Conservation (phyloP, 2,888 invertebrate genomes). For the Parapristionchus giblindavisi region DNA sequence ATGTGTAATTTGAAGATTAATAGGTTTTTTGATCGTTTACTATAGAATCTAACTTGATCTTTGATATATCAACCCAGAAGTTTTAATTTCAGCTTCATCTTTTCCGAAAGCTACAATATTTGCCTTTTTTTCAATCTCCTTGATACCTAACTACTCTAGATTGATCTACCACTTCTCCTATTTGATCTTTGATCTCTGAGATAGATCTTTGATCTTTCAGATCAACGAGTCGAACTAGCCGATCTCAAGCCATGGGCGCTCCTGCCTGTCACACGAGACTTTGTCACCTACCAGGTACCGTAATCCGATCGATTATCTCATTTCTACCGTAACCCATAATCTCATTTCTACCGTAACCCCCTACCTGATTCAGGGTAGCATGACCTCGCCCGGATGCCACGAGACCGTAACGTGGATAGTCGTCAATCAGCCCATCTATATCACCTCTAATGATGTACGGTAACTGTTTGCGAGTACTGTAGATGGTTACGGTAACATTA, state of each 20-base stretch:
- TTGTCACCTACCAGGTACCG: constrained; percentile 52
- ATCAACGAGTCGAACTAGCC: constrained; percentile 51
- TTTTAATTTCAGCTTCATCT: no score
- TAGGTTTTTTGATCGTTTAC: no score
- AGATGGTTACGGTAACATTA: no score
- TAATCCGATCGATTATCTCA: not conserved
- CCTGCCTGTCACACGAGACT: constrained; percentile 56
- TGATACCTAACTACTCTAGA: no score
- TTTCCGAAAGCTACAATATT: no score
- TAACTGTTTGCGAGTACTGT: no score
- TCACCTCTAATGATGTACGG: constrained; percentile 89
- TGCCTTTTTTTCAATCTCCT: no score
- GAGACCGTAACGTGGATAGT: constrained; percentile 86
- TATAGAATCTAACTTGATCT: no score
- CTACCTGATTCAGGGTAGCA: constrained; percentile 78
- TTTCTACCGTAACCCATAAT: constrained; percentile 1
- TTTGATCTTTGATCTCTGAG: not conserved
- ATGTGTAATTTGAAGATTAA: not conserved
- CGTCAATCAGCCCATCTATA: constrained; percentile 95
- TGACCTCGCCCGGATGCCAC: constrained; percentile 83
- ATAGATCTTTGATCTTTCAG: constrained; percentile 26
- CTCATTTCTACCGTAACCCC: not conserved
- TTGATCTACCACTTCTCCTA: no score
- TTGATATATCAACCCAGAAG: no score
- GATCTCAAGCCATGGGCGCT: constrained; percentile 59